phyloP scores from a whole-genome alignment of 2,113 vertebrate species.

The Apeltes quadracus region DNA sequence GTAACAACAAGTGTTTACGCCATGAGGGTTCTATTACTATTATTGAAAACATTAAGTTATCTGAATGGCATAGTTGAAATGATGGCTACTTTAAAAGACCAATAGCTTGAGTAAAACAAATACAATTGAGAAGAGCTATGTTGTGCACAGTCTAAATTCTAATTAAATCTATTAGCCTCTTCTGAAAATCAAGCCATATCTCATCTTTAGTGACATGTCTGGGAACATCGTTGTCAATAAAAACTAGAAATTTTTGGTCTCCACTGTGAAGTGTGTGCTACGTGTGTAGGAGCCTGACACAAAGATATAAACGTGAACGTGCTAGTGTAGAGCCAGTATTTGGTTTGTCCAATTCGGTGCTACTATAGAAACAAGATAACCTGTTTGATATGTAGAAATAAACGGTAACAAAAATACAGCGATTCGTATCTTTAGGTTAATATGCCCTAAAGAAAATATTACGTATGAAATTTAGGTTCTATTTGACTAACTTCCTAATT shows the following conservation, averaged over 20 bases:
- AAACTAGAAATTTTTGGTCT: not conserved
- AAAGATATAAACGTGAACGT: not conserved
- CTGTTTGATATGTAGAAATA: not conserved
- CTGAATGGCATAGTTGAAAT: slow-evolving; percentile 4
- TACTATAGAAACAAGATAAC: not conserved
- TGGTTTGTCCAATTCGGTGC: not conserved
- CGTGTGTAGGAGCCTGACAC: not conserved
- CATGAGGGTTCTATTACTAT: slow-evolving; percentile 27
- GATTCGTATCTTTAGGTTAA: too few species aligned
- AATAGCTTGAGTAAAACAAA: not conserved
- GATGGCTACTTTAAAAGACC: not conserved
- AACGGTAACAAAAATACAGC: not conserved
- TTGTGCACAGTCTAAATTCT: not conserved
- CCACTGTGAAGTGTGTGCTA: not conserved
- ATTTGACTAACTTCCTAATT: slow-evolving; percentile 1
- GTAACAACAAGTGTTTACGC: slow-evolving; percentile 36
- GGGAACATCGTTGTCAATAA: not conserved
- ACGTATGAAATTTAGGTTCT: not conserved
- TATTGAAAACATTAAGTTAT: slow-evolving; percentile 17
- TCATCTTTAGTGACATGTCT: not conserved
- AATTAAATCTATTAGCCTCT: not conserved
- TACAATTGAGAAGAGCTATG: not conserved
- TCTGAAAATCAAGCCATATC: not conserved
- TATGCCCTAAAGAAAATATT: not conserved
- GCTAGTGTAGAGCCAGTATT: not conserved